Evolutionary conservation across 2,113 vertebrate genomes (phyloP), one percentile per base, ranked within the genome.

Genomic region (Oncorhynchus clarkii): DNA sequence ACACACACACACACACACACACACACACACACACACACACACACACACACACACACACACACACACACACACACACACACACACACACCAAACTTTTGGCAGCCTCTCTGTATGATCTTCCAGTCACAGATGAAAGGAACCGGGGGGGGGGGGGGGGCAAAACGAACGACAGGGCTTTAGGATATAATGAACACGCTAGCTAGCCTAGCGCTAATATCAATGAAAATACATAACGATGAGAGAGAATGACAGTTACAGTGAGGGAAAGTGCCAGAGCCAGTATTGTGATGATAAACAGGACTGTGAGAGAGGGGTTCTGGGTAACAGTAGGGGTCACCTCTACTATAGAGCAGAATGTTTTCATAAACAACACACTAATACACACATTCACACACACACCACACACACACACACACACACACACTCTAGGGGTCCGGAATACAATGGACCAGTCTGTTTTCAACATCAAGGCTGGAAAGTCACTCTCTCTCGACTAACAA

Each of bases 231-330:
- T 85, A 89, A 86, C 87, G 51, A 18, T 14, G 12, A 18, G 51
- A 18, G 51, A 54, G 86, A 84, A 83, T 79, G 87, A 75, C 78
- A 74, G 73, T 86, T 85, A 87, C 83, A 87, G 85, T 67, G 73
- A 88, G 84, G 83, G 79, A 86, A 87, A 87, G 84, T 78, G 82
- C 84, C 86, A 89, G 82, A 77, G 84, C 86, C 82, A 76, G 85
- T 78, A 88, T 90, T 90, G 87, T 90, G 67, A 90, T 89, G 89
- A 73, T 89, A 89, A 91, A 89, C 80, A 89, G 89, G 72, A 18
- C 80, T 81, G 80, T 12, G 5, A 82, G 80, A 67, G 76, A 70
- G 84, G 68, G 85, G 84, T 88, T 91, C 84, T 87, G 80, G 24
- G 77, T 69, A 83, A 79, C 85, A 67, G 83, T 60, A 59, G 88